These are phyloP conservation scores for Xestobium rufovillosum DNA, from an alignment of 2,888 invertebrate species.

Conservation along the genomic window DNA sequence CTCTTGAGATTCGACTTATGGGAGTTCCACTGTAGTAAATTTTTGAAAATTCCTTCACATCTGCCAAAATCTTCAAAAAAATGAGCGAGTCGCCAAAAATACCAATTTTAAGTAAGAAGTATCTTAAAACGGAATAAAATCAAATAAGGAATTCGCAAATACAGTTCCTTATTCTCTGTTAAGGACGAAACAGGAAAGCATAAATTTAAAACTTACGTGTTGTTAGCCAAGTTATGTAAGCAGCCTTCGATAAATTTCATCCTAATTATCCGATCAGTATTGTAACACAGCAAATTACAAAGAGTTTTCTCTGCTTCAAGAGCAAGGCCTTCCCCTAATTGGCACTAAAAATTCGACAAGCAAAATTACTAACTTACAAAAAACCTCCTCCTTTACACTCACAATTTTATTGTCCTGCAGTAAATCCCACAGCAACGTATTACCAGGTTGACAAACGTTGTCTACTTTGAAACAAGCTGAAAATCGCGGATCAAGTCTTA, in stretches of 20 bases:
- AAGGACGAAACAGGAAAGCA: too few relatives aligned
- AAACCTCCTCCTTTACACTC: too few relatives aligned
- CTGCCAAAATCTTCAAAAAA: too few relatives aligned
- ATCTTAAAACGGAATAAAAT: too few relatives aligned
- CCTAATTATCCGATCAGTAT: constrained; percentile 79
- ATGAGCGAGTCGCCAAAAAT: too few relatives aligned
- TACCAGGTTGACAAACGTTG: constrained; percentile 82
- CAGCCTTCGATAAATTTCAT: constrained; percentile 95
- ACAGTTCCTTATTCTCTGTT: too few relatives aligned
- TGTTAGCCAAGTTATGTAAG: constrained; percentile 78
- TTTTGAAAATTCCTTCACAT: too few relatives aligned
- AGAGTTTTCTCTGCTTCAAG: constrained; percentile 91
- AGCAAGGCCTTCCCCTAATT: constrained; percentile 82
- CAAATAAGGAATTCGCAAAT: too few relatives aligned
- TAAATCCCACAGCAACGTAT: constrained; percentile 89
- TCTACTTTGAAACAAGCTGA: constrained; percentile 43
- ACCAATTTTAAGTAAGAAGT: too few relatives aligned
- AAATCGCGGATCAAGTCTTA: constrained; percentile 38
- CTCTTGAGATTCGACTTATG: too few relatives aligned
- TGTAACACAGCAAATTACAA: constrained; percentile 82
- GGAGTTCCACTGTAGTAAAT: too few relatives aligned
- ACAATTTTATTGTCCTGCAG: constrained; percentile 86
- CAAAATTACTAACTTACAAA: constrained; percentile 6
- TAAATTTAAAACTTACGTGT: constrained; percentile 50
- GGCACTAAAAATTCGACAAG: constrained; percentile 55